These are phyloP conservation scores for Andrena chrysosceles DNA, from an alignment of 2,888 invertebrate genomes.

Conservation along the genomic window DNA sequence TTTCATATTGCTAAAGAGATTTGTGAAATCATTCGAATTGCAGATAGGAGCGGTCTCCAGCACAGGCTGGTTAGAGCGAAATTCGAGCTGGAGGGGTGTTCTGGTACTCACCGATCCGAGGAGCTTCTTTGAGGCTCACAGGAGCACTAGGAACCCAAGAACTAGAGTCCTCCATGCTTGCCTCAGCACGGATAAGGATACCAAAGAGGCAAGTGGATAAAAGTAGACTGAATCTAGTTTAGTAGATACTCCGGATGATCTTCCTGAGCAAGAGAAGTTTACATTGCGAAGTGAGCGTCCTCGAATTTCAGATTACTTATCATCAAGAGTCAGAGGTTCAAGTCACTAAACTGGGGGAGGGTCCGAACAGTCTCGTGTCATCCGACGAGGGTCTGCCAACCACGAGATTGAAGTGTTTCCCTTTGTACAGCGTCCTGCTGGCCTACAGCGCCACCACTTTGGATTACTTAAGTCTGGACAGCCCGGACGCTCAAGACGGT, in stretches of 20 bases:
- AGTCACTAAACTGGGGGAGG: conserved; percentile 82
- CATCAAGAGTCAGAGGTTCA: conserved; percentile 83
- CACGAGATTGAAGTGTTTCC: conserved; percentile 93
- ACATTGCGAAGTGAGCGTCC: neutral
- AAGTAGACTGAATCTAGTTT: conserved; percentile 36
- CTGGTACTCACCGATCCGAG: conserved; percentile 91
- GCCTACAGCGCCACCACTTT: conserved; percentile 90
- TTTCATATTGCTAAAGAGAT: neutral
- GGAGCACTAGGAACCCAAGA: conserved; percentile 84
- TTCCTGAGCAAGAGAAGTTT: neutral
- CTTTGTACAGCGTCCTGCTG: conserved; percentile 92
- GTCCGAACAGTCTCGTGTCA: conserved; percentile 81
- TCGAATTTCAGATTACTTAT: conserved; percentile 79
- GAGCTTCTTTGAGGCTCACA: conserved; percentile 89
- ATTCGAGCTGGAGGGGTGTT: conserved; percentile 91
- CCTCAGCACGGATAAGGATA: conserved; percentile 91
- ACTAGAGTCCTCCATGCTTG: conserved; percentile 91
- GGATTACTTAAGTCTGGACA: conserved; percentile 90
- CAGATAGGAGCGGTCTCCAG: conserved; percentile 91
- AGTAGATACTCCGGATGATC: neutral
- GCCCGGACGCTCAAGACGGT: conserved; percentile 81
- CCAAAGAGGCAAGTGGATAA: conserved; percentile 88
- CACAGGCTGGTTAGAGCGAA: conserved; percentile 90
- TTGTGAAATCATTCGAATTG: conserved; percentile 33
- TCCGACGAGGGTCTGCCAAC: conserved; percentile 79